phyloP scores from a whole-genome alignment of 2,797 vertebrate genomes.

The Enteromius trimaculatus region DNA sequence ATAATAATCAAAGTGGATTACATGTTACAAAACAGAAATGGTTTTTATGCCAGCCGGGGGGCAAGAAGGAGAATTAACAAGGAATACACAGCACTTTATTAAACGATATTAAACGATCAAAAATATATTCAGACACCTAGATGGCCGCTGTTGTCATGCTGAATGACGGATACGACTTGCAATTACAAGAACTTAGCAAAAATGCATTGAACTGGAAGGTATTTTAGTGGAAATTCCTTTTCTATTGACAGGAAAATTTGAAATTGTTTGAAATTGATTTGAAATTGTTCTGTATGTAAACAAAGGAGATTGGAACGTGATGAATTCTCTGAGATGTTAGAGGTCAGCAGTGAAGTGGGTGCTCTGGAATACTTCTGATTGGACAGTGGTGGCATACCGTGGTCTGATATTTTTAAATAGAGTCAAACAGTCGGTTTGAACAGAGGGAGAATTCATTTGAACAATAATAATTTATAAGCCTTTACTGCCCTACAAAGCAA shows the following conservation, averaged over 20 bases:
- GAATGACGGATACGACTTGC: neutral
- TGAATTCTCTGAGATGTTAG: neutral
- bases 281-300: neutral
- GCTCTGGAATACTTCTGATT: neutral
- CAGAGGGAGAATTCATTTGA: neutral
- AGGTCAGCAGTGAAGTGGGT: neutral
- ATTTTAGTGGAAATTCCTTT: conserved; percentile 14
- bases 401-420: neutral
- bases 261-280: too few relatives aligned
- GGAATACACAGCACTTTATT: conserved; percentile 38
- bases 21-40: conserved; percentile 59
- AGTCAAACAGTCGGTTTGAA: neutral
- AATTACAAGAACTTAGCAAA: neutral
- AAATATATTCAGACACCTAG: conserved; percentile 51
- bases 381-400: neutral
- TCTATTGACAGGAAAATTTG: neutral
- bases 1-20: conserved; percentile 64
- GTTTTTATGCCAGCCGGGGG: conserved; percentile 48
- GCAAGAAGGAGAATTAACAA: conserved; percentile 50
- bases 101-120: conserved; percentile 39
- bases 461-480: neutral
- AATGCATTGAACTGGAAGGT: neutral
- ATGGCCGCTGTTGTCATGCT: conserved; percentile 4
- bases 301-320: neutral
- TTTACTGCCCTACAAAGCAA: too few relatives aligned